Evolutionary conservation across 2,888 invertebrate species (phyloP), one percentile per base, ranked within the genome.

Genomic region (Troglohyphantes excavatus): DNA sequence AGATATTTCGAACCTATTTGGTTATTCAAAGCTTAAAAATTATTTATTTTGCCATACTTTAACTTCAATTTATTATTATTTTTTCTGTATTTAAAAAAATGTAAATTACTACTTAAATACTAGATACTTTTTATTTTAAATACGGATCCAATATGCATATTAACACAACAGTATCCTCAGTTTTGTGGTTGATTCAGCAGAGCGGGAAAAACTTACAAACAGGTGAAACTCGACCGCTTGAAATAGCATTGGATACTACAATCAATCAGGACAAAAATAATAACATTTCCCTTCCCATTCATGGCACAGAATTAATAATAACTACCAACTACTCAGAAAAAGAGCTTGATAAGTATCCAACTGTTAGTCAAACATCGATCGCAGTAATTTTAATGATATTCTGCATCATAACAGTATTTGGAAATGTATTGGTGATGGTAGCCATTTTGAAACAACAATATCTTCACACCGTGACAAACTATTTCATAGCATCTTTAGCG

Each of bases 401-500:
- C 94, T 98, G 98, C 0, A 94, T 98, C 86, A 96, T 97, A 11
- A 99, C 99, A 0, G 97, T 99, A 0, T 97, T 98, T 93, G 99
- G 99, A 86, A 99, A 99, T 94, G 96, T 96, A 93, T 95, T 99
- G 79, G 99, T 99, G n/a, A 98, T 99, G 90, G 94, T 97, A 75
- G 99, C 99, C 0, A 99, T 99, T 17, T 95, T 97, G 46, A 95
- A 98, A 29, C 98, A 99, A 93, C 95, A 98, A 29, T 98, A 98
- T 93, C 95, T 99, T 6, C 97, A 99, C 93, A 98, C 98, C 11
- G 98, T 98, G 11, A 99, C 99, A 7, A 99, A 99, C 94, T 99
- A 98, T 93, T 98, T 99, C 93, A 98, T 99, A 91, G 98, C 98
- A 13, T 99, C 99, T n/a, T 94, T 99, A 91, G 99, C 99, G 0